A percentile compares a stretch with the other conserved stretches of the same genome.
These are phyloP conservation scores for Callinectes sapidus DNA, from an alignment of 2,888 invertebrate genomes.

Conservation along the genomic window DNA sequence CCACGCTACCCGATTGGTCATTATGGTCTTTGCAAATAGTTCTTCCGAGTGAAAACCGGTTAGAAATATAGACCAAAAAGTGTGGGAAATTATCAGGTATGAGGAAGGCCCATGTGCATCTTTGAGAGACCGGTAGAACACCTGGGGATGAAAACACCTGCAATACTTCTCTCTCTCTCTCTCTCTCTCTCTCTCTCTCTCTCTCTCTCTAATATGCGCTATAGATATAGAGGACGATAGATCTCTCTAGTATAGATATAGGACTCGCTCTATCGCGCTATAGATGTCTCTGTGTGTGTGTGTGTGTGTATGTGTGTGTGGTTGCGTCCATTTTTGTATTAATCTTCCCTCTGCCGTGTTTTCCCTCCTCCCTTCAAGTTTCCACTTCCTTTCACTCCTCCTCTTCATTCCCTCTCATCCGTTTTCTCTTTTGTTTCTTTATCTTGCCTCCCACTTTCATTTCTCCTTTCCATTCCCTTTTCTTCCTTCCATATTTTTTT, in stretches of 20 bases:
- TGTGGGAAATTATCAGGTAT: not conserved
- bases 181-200: conserved; percentile 32
- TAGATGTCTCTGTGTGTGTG: not conserved
- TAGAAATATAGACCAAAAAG: not conserved
- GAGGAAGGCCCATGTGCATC: not conserved
- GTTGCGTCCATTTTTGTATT: not conserved
- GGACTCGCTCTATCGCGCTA: too few species aligned
- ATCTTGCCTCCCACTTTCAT: not conserved
- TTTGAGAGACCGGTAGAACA: not conserved
- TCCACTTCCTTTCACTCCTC: not conserved
- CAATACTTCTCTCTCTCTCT: not conserved
- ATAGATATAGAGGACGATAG: too few species aligned
- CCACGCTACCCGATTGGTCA: not conserved
- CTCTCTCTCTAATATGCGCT: conserved; percentile 24
- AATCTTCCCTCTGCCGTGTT: not conserved
- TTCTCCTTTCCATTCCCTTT: not conserved
- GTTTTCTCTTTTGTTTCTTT: not conserved
- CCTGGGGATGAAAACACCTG: not conserved
- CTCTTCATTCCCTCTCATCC: not conserved
- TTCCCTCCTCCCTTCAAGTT: not conserved
- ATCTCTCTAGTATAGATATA: too few species aligned
- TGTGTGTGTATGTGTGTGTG: too few species aligned
- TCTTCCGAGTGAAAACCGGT: not conserved
- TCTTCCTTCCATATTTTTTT: not conserved
- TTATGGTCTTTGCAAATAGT: not conserved